phyloP scores from a whole-genome alignment of 2,888 invertebrate species.

The Ernsta delagoae region DNA sequence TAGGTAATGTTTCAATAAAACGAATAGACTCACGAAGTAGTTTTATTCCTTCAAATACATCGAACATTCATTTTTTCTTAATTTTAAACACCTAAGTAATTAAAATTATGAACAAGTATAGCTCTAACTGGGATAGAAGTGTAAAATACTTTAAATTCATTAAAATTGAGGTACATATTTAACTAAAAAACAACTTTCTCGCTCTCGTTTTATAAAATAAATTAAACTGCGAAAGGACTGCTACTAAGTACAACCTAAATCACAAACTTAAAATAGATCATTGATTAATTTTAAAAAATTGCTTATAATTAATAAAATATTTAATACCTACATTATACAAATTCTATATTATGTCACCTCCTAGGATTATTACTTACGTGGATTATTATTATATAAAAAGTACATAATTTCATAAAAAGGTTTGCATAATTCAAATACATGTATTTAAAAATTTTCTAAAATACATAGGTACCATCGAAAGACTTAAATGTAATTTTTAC shows the following conservation, averaged over 20 bases:
- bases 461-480: too few relatives aligned
- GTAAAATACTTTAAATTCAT: too few relatives aligned
- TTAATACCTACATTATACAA: constrained; percentile 15
- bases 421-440: too few relatives aligned
- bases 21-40: constrained; percentile 14
- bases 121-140: constrained; percentile 26
- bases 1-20: constrained; percentile 7
- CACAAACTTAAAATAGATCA: too few relatives aligned
- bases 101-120: constrained; percentile 41
- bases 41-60: constrained; percentile 35
- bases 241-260: too few relatives aligned
- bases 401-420: constrained; percentile 9
- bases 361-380: constrained; percentile 51
- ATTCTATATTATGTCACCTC: constrained; percentile 60
- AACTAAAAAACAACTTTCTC: too few relatives aligned
- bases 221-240: too few relatives aligned
- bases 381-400: constrained; percentile 24
- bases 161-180: too few relatives aligned
- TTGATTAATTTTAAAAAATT: too few relatives aligned
- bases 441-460: background rate
- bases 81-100: constrained; percentile 9
- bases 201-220: too few relatives aligned
- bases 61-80: constrained; percentile 31
- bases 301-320: too few relatives aligned
- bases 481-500: too few relatives aligned